Conservation (phyloP, 2,113 vertebrate genomes). For the Corynorhinus townsendii region DNA sequence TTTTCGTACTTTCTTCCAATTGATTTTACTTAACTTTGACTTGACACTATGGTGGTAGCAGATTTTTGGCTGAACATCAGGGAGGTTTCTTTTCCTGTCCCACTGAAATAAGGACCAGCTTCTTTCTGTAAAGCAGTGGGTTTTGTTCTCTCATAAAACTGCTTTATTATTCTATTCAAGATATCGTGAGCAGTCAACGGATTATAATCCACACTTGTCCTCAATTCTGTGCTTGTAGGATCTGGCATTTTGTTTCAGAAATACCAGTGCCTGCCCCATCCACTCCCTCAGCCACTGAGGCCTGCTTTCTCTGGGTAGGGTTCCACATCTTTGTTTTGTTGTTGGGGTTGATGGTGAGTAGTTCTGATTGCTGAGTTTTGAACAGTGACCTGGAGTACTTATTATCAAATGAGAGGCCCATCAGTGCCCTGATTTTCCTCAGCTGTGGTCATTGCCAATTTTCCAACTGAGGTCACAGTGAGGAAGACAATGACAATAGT, state of each 20-base stretch:
- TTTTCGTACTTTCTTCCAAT: background rate
- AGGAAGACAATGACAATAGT: background rate
- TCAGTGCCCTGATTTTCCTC: background rate
- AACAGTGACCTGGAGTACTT: background rate
- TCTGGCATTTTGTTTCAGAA: background rate
- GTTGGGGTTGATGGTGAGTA: background rate
- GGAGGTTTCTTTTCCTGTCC: background rate
- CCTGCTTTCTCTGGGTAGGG: background rate
- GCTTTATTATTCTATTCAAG: background rate
- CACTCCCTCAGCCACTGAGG: rapidly evolving
- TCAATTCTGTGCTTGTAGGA: background rate
- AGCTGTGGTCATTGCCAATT: background rate
- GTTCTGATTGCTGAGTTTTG: background rate
- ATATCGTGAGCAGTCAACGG: background rate
- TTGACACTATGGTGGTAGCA: background rate
- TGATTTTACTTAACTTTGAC: background rate
- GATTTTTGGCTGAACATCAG: background rate
- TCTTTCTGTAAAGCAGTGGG: background rate
- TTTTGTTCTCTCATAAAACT: background rate
- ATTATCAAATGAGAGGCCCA: background rate
- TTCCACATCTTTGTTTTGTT: background rate
- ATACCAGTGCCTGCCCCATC: background rate
- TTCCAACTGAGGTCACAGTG: background rate
- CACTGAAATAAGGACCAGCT: background rate
- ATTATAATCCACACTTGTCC: background rate